Evolutionary conservation across 2,888 invertebrate genomes (phyloP), one percentile per base, ranked within the genome.

Genomic region (Agrotis ipsilon): DNA sequence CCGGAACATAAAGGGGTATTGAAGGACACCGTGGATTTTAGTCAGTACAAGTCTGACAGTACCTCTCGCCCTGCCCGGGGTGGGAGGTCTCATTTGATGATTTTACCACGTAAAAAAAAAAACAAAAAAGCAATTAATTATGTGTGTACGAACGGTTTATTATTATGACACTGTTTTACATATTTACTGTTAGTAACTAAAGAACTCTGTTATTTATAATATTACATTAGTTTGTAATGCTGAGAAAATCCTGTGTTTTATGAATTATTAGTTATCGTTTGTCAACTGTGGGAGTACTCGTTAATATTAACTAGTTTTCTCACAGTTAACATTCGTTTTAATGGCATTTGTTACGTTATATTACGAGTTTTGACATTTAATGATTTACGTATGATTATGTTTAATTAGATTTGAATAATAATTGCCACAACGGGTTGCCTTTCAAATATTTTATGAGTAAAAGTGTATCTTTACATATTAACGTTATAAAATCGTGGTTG

Each of bases 301-400:
- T 24, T 59, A 24, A 19, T 27, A 16, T 4, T 48, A 46, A 1
- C 5, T 32, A 59, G 11, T 24, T 7, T 68, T 63, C 70, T 11
- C 81, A 66, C 59, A 52, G 27, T 48, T 70, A 55, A 70, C 55
- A 80, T 46, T 78, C 3, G 14, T 67, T 75, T 72, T 66, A 66
- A 63, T 54, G n/a, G n/a, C 49, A 46, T 63, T 69, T 75, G 49
- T 65, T 64, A 59, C 2, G 5, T 54, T 59, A 48, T 21, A 54
- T 55, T 39, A 21, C 18, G 16, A 24, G 11, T 4, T 18, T 55
- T n/a, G 24, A 32, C 18, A 68, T 27, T 49, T 11, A 55, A 0
- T 19, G 14, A 21, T 49, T 71, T 9, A 39, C 39, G 58, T 39
- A 19, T 63, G 39, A 39, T 54, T 60, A 7, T 43, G n/a, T 14